A percentile compares a stretch with the other conserved stretches of the same genome.
phyloP scores from a whole-genome alignment of 1,140 invertebrate species.

The Geopemphigus sp. region DNA sequence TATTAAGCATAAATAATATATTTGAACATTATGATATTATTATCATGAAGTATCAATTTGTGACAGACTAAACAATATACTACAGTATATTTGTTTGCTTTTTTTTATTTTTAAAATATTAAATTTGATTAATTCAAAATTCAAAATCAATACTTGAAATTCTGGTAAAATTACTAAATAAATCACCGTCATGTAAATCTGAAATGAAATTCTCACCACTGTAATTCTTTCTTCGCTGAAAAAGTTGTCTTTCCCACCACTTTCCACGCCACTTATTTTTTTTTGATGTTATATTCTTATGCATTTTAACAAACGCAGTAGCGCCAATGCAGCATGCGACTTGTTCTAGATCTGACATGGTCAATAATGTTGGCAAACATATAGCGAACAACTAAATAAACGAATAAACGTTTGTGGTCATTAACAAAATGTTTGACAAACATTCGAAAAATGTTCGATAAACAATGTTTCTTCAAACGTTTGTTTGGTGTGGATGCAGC shows the following conservation, averaged over 20 bases:
- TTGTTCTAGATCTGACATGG: neutral
- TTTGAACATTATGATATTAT: no score
- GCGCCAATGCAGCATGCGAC: neutral
- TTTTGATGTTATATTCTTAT: neutral
- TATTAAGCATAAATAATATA: no score
- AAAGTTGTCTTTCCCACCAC: no score
- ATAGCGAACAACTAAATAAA: no score
- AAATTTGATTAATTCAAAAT: neutral
- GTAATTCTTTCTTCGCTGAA: no score
- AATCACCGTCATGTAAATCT: neutral
- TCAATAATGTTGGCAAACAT: neutral
- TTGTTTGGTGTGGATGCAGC: neutral
- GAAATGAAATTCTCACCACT: conserved; percentile 1
- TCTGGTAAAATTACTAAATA: conserved; percentile 3
- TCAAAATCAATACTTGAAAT: conserved; percentile 5
- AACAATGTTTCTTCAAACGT: neutral
- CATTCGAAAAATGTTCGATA: neutral
- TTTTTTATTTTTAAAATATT: no score
- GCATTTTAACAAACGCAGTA: conserved; percentile 9
- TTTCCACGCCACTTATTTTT: neutral
- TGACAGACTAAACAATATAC: no score
- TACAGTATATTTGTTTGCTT: no score
- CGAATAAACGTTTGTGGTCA: neutral
- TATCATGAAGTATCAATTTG: no score
- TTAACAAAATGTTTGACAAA: neutral